Evolutionary conservation across 2,797 vertebrate genomes (phyloP), one percentile per base, ranked within the genome.

Genomic region (Antrozous pallidus): DNA sequence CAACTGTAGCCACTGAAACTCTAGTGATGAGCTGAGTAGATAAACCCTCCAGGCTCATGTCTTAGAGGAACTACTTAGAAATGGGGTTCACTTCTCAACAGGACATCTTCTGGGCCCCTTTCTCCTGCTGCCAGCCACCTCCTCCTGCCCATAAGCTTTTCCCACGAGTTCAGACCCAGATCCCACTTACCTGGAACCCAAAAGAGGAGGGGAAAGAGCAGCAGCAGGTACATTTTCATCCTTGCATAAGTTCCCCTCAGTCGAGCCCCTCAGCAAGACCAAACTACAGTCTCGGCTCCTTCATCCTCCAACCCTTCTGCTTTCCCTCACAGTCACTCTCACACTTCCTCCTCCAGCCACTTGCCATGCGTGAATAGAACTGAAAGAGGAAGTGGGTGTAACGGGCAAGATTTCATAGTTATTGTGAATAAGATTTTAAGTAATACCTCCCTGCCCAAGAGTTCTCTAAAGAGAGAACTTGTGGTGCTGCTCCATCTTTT

Each of bases 181-280:
- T 13, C 38, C 54, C 2, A 3, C 95, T 96, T 84, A 97, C 97
- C 96, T 90, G 83, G 24, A 9, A 82, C 3, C 83, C 11, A 10
- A 47, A 63, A 11, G 22, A 97, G 38, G 13, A 87, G 16, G 14
- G 18, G 13, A 1, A 82, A 3, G 8, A 92, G 10, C 24, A 17
- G 49, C 12, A 6, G 10, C 80, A 78, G 69, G 69, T 17, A 5
- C 97, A 96, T 97, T 12, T 22, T 56, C 94, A 69, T 20, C 63
- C 8, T 17, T 26, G 0, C 31, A 0, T 3, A 0, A 4, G 8
- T 16, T 3, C 13, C 6, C 56, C 12, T 8, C 0, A 3, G 22
- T 0, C 0, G 11, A 47, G 16, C 18, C 16, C 0, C 24, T 18
- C 47, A 8, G 45, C 8, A 20, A n/a, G 49, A 54, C 0, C 38